phyloP scores from a whole-genome alignment of 2,888 invertebrate species.

The Drosophila eohydei region DNA sequence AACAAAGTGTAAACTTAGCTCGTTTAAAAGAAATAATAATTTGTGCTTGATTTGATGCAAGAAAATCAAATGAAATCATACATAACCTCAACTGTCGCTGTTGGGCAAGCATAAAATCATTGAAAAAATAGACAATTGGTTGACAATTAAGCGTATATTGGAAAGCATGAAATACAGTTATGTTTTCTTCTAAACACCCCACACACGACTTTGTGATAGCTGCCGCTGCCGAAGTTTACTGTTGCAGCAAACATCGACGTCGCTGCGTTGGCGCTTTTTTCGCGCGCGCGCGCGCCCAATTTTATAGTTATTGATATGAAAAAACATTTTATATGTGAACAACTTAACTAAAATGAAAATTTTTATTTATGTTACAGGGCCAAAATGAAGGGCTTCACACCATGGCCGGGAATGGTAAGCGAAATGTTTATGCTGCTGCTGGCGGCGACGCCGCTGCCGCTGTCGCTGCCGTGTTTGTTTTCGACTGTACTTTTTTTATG shows the following conservation, averaged over 20 bases:
- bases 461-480: constrained; percentile 75
- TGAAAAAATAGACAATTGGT: constrained; percentile 47
- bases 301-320: constrained; percentile 39
- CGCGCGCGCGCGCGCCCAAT: constrained; percentile 78
- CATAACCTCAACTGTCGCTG: constrained; percentile 67
- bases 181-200: constrained; percentile 1
- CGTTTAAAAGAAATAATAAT: constrained; percentile 6
- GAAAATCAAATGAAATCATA: constrained; percentile 28
- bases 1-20: constrained; percentile 3
- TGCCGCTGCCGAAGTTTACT: constrained; percentile 1
- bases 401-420: constrained; percentile 99
- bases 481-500: constrained; percentile 77
- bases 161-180: constrained; percentile 12
- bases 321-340: constrained; percentile 11
- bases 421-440: constrained; percentile 41
- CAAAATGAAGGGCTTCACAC: constrained; percentile 98
- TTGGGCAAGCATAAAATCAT: constrained; percentile 45
- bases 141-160: constrained; percentile 9
- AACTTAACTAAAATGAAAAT: constrained; percentile 17
- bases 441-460: constrained; percentile 52
- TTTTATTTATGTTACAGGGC: constrained; percentile 90
- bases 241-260: constrained; percentile 44
- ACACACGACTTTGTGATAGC: constrained; percentile 1
- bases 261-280: constrained; percentile 80
- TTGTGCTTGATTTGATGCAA: constrained; percentile 16